These are phyloP conservation scores for Corydoras sp. DNA, from an alignment of 2,113 vertebrate genomes.

Conservation along the genomic window DNA sequence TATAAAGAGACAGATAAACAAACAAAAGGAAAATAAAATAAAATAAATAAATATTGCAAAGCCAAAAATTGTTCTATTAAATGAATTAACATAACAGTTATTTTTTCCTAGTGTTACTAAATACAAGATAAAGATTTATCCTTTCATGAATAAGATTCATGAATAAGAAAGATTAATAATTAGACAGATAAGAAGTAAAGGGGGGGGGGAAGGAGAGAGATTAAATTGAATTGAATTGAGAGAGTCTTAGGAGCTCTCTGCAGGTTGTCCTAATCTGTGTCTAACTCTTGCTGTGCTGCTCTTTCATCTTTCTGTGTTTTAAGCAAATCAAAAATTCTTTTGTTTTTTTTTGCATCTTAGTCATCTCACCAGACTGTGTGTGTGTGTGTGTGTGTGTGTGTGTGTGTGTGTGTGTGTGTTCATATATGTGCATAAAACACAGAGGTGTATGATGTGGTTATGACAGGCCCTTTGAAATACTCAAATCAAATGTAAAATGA, in stretches of 20 bases:
- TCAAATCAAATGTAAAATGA: constrained; percentile 68
- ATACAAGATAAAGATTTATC: neutral
- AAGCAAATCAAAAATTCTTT: constrained; percentile 73
- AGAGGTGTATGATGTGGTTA: constrained; percentile 56
- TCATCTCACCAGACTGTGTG: constrained; percentile 42
- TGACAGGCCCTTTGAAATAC: constrained; percentile 62
- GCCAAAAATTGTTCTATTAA: too few species aligned
- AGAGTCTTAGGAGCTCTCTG: constrained; percentile 28
- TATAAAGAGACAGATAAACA: too few species aligned
- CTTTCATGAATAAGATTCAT: neutral
- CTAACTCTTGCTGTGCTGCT: constrained; percentile 46
- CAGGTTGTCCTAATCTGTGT: constrained; percentile 43
- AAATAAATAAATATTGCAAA: too few species aligned
- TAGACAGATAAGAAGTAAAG: neutral
- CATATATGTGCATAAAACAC: constrained; percentile 14
- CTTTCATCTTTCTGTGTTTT: constrained; percentile 64
- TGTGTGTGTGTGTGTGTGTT: constrained; percentile 4
- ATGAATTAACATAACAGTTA: too few species aligned
- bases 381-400: neutral
- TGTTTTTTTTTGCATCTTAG: constrained; percentile 54
- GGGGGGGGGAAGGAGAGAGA: neutral
- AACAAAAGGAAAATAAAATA: too few species aligned
- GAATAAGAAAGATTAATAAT: neutral
- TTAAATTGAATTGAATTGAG: too few species aligned
- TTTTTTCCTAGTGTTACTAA: too few species aligned